These are phyloP conservation scores for Acanthornis magna DNA, from an alignment of 2,797 vertebrate genomes.

Conservation along the genomic window DNA sequence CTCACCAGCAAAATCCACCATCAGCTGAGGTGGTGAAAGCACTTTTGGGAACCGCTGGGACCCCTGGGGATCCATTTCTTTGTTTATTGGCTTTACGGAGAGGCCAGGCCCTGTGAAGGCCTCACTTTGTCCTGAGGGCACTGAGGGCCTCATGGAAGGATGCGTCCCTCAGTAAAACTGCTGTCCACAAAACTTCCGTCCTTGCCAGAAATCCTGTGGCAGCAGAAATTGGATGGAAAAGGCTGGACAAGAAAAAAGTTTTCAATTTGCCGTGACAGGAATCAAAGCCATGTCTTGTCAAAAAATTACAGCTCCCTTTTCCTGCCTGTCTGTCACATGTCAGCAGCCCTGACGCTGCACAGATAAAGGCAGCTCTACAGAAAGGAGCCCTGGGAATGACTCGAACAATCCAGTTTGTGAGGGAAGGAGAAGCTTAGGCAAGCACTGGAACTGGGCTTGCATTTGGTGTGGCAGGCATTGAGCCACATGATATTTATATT, in stretches of 20 bases:
- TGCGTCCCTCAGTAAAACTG: neutral
- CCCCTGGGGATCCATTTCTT: neutral
- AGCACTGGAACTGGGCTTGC: neutral
- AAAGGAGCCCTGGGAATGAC: neutral
- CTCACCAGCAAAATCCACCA: neutral
- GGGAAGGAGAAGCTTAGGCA: neutral
- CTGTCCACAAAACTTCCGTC: neutral
- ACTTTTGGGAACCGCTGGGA: accelerated
- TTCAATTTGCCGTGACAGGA: neutral
- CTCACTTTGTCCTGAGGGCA: neutral
- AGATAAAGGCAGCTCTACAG: neutral
- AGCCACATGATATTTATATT: neutral
- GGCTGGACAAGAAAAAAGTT: neutral
- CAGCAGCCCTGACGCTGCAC: neutral
- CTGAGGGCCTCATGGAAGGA: accelerated
- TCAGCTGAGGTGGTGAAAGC: neutral
- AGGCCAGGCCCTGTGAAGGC: neutral
- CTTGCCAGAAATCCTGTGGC: neutral
- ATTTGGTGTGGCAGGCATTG: neutral
- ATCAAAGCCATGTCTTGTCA: neutral
- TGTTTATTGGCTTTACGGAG: neutral
- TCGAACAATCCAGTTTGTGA: neutral
- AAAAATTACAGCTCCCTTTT: neutral
- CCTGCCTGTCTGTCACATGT: neutral
- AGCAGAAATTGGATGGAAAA: neutral